Conservation (phyloP, 2,113 vertebrate species). For the Urocynchramus pylzowi region DNA sequence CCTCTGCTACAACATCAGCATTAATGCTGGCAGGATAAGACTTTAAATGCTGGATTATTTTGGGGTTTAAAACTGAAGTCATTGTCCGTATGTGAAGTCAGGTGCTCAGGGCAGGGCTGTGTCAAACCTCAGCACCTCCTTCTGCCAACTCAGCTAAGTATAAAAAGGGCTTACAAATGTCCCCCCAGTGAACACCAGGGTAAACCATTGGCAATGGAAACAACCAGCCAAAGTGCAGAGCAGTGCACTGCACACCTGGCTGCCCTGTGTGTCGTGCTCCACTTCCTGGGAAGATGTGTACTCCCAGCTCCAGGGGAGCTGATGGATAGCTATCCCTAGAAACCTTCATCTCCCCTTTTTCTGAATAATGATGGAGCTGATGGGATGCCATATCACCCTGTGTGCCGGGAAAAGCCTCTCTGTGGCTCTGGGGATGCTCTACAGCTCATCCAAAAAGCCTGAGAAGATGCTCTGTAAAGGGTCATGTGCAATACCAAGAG, state of each 20-base stretch:
- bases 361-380: neutral
- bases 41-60: neutral
- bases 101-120: neutral
- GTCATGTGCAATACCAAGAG: neutral
- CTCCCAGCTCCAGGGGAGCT: neutral
- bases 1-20: neutral
- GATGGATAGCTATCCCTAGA: neutral
- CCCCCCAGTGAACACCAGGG: neutral
- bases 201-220: neutral
- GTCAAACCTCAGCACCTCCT: neutral
- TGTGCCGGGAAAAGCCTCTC: neutral
- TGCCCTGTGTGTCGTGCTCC: rapidly evolving
- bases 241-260: neutral
- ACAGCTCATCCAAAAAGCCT: neutral
- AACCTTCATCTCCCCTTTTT: neutral
- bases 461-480: neutral
- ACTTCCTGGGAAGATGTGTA: neutral
- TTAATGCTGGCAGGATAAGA: neutral
- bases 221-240: neutral
- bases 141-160: neutral
- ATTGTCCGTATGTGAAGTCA: rapidly evolving
- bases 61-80: neutral
- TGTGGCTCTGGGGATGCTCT: neutral
- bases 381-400: neutral
- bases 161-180: neutral